These are phyloP conservation scores for Monochamus alternatus DNA, from an alignment of 2,888 invertebrate species.

Conservation along the genomic window DNA sequence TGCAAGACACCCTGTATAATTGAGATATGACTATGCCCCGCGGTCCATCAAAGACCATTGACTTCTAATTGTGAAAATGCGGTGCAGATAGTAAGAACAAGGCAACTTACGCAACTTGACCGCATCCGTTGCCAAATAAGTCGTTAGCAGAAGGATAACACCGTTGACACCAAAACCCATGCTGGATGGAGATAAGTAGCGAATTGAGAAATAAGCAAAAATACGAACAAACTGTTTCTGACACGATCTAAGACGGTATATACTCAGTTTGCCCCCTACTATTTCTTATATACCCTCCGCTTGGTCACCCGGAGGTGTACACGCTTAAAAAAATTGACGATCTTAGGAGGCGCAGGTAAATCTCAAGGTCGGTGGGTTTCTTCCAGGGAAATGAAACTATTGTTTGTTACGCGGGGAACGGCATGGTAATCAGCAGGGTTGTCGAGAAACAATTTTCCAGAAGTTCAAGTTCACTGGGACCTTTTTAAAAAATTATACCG, in stretches of 20 bases:
- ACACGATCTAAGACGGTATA: background rate
- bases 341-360: conserved; percentile 15
- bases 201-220: conserved; percentile 3
- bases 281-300: conserved; percentile 27
- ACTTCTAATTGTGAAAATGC: too few species aligned
- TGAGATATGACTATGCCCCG: too few species aligned
- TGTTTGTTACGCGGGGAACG: background rate
- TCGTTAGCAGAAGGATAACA: conserved; percentile 15
- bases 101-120: conserved; percentile 37
- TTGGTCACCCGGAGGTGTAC: background rate
- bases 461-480: too few species aligned
- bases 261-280: conserved; percentile 28
- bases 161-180: conserved; percentile 29
- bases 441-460: background rate
- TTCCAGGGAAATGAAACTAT: background rate
- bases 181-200: conserved; percentile 1
- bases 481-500: background rate
- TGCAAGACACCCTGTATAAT: too few species aligned
- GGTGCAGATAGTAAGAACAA: background rate
- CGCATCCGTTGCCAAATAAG: conserved; percentile 19
- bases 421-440: background rate
- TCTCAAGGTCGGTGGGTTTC: conserved; percentile 13
- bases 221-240: conserved; percentile 17
- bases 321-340: background rate
- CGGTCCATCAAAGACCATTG: too few species aligned